Evolutionary conservation across 2,113 vertebrate genomes (phyloP).

Genomic region (Leptobrachium leishanense): DNA sequence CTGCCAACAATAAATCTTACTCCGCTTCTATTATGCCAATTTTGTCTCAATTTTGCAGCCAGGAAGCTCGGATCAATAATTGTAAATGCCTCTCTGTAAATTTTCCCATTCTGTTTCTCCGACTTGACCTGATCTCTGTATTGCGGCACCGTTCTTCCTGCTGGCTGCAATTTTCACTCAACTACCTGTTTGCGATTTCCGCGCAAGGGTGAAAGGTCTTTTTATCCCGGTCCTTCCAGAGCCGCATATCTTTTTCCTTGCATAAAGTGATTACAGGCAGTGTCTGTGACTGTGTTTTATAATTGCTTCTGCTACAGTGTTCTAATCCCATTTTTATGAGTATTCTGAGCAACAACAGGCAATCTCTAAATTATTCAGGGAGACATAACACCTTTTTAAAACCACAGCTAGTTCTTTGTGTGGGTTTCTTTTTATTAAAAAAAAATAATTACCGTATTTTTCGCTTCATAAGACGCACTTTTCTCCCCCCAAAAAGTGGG

Average conservation of each 20-base stretch:
- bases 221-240: not conserved
- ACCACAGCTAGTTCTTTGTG: not conserved
- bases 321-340: conserved; percentile 1
- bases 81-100: not conserved
- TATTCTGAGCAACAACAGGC: not conserved
- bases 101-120: not conserved
- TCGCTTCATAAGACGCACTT: no score
- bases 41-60: not conserved
- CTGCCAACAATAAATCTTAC: not conserved
- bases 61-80: not conserved
- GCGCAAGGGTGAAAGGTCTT: not conserved
- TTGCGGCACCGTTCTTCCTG: not conserved
- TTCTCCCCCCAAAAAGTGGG: no score
- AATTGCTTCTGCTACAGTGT: not conserved
- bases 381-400: not conserved
- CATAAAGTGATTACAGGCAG: conserved; percentile 3
- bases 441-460: no score
- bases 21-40: not conserved
- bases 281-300: conserved; percentile 1
- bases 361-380: not conserved
- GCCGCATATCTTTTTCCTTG: not conserved
- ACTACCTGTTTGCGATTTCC: not conserved
- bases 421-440: not conserved
- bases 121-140: not conserved
- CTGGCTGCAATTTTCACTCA: not conserved